Evolutionary conservation across 2,888 invertebrate genomes (phyloP).

Genomic region (Sympetrum striolatum): DNA sequence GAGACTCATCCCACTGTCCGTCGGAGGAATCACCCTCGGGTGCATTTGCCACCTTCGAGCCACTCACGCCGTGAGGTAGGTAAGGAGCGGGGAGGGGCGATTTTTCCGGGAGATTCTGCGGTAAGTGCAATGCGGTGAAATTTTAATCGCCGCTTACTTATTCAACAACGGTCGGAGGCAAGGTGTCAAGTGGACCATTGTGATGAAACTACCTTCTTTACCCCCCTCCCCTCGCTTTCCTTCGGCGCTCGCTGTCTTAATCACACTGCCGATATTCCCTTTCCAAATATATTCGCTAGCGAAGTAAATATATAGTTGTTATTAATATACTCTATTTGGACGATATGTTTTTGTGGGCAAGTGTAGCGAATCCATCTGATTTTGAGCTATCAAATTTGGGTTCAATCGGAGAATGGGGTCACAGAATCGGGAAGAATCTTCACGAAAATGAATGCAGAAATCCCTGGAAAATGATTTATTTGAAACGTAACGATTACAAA

Average conservation of each 20-base stretch:
- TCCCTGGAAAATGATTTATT: too few relatives aligned
- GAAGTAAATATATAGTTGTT: too few relatives aligned
- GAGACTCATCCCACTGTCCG: too few relatives aligned
- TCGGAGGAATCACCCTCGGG: neutral
- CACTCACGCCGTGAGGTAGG: neutral
- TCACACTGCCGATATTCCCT: neutral
- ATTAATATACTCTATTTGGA: too few relatives aligned
- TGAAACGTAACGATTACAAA: too few relatives aligned
- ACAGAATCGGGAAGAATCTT: too few relatives aligned
- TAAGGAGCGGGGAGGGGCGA: neutral
- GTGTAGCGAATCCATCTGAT: too few relatives aligned
- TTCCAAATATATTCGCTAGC: neutral
- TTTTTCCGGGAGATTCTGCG: neutral
- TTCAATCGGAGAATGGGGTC: too few relatives aligned
- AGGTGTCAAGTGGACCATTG: slow-evolving; percentile 44
- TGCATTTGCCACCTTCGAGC: neutral
- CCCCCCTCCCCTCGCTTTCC: neutral
- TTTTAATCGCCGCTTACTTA: slow-evolving; percentile 35
- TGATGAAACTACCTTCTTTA: neutral
- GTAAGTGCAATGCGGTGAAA: slow-evolving; percentile 42
- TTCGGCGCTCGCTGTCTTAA: neutral
- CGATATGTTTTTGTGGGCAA: too few relatives aligned
- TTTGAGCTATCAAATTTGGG: too few relatives aligned
- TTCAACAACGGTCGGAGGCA: slow-evolving; percentile 36
- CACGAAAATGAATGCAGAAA: too few relatives aligned